Evolutionary conservation across 2,888 invertebrate genomes (phyloP).

Genomic region (Tinea pellionella): DNA sequence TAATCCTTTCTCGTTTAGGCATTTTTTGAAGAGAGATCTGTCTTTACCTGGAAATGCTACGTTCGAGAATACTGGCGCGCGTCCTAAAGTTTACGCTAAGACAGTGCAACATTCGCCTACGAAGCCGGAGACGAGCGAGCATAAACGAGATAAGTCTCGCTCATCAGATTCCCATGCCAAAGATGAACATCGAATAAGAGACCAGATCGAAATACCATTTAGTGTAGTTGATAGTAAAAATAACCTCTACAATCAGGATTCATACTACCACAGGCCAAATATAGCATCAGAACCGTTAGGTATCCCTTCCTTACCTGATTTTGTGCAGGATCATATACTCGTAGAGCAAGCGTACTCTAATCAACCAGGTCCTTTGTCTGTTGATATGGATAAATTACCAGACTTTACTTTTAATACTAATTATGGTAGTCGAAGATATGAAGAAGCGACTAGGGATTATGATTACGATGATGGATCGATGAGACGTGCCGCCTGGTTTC

Average conservation of each 20-base stretch:
- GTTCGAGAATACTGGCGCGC: constrained; percentile 78
- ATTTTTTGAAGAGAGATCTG: constrained; percentile 79
- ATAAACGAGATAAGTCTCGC: constrained; percentile 45
- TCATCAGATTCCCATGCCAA: constrained; percentile 42
- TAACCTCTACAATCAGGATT: constrained; percentile 54
- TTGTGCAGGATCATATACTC: constrained; percentile 89
- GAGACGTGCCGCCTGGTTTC: constrained; percentile 32
- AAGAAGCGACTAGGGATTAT: constrained; percentile 40
- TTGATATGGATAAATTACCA: constrained; percentile 75
- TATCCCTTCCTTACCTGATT: constrained; percentile 82
- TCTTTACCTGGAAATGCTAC: constrained; percentile 65
- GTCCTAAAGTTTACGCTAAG: constrained; percentile 77
- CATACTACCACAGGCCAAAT: constrained; percentile 55
- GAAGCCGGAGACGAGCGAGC: constrained; percentile 42
- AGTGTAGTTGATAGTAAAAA: constrained; percentile 63
- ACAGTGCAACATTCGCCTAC: constrained; percentile 62
- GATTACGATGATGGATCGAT: constrained; percentile 48
- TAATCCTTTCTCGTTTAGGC: constrained; percentile 87
- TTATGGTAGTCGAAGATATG: constrained; percentile 34
- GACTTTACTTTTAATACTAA: constrained; percentile 73
- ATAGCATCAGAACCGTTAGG: constrained; percentile 56
- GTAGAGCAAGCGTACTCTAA: constrained; percentile 81
- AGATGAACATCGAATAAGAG: constrained; percentile 42
- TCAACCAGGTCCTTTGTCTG: constrained; percentile 61
- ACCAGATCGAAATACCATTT: constrained; percentile 59